Evolutionary conservation across 2,797 vertebrate genomes (phyloP).

Genomic region (Takifugu ocellatus): DNA sequence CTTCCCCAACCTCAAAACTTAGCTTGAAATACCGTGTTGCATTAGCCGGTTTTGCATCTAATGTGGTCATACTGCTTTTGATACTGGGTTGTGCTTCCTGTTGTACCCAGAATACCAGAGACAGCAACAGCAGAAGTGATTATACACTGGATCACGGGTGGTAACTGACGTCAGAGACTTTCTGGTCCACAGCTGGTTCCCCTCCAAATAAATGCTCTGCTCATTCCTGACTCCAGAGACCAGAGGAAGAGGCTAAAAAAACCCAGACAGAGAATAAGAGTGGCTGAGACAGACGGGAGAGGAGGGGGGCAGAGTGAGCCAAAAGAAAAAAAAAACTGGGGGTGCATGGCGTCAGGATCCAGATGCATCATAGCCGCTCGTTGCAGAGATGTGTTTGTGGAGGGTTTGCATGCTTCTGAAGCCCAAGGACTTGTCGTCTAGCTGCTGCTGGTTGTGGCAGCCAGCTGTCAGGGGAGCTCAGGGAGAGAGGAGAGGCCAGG

Average conservation of each 20-base stretch:
- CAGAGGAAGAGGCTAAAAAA: constrained; percentile 49
- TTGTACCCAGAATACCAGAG: constrained; percentile 26
- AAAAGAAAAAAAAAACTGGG: constrained; percentile 27
- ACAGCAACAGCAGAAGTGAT: constrained; percentile 32
- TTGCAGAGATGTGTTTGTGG: constrained; percentile 49
- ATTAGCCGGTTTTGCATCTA: too few relatives aligned
- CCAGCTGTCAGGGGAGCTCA: constrained; percentile 75
- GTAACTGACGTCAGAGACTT: constrained; percentile 42
- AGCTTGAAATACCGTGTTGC: too few relatives aligned
- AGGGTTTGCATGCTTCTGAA: constrained; percentile 45
- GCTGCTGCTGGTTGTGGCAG: constrained; percentile 73
- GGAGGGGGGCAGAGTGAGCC: constrained; percentile 28
- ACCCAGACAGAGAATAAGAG: constrained; percentile 51
- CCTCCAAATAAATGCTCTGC: constrained; percentile 61
- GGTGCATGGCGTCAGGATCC: constrained; percentile 50
- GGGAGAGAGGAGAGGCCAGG: constrained; percentile 66
- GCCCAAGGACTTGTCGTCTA: constrained; percentile 73
- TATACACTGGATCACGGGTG: constrained; percentile 49
- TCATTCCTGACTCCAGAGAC: constrained; percentile 59
- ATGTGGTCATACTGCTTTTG: too few relatives aligned
- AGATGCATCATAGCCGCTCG: constrained; percentile 56
- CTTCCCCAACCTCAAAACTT: constrained; percentile 48
- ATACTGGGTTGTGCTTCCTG: constrained; percentile 6
- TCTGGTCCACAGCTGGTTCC: constrained; percentile 65
- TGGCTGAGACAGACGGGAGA: constrained; percentile 43